Percentiles rank a stretch among this genome's conserved stretches.
Evolutionary conservation across 1,140 invertebrate species (phyloP).

Genomic region (Atta texana): DNA sequence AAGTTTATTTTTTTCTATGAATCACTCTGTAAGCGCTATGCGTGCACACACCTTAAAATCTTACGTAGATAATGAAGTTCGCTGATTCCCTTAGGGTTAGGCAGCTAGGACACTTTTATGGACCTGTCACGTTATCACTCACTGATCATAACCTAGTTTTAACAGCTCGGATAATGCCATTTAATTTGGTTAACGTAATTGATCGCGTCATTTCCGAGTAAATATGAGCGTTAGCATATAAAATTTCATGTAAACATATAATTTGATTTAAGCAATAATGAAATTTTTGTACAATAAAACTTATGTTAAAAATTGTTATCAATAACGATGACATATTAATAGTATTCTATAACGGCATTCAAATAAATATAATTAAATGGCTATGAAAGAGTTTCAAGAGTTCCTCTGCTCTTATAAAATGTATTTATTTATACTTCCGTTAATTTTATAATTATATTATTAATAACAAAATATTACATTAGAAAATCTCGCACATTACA

Average conservation of each 20-base stretch:
- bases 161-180: slow-evolving; percentile 26
- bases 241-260: slow-evolving; percentile 4
- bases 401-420: not conserved
- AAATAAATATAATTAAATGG: not conserved
- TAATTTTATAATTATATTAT: not conserved
- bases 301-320: not conserved
- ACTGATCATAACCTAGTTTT: slow-evolving; percentile 61
- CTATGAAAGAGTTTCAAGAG: not conserved
- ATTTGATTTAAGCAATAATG: not conserved
- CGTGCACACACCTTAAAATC: slow-evolving; percentile 54
- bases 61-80: slow-evolving; percentile 66
- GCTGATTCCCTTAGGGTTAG: slow-evolving; percentile 65
- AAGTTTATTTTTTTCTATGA: slow-evolving; percentile 40
- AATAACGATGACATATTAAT: not conserved
- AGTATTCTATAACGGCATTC: not conserved
- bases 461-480: not conserved
- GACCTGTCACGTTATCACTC: slow-evolving; percentile 36
- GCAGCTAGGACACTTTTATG: slow-evolving; percentile 28
- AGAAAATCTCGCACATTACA: not conserved
- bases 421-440: not conserved
- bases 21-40: slow-evolving; percentile 16
- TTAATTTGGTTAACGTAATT: slow-evolving; percentile 71
- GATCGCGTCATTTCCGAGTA: not conserved
- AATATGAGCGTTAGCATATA: not conserved
- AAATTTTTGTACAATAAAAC: slow-evolving; percentile 8